These are phyloP conservation scores for Lucilia sericata DNA, from an alignment of 1,140 invertebrate genomes.

Conservation along the genomic window DNA sequence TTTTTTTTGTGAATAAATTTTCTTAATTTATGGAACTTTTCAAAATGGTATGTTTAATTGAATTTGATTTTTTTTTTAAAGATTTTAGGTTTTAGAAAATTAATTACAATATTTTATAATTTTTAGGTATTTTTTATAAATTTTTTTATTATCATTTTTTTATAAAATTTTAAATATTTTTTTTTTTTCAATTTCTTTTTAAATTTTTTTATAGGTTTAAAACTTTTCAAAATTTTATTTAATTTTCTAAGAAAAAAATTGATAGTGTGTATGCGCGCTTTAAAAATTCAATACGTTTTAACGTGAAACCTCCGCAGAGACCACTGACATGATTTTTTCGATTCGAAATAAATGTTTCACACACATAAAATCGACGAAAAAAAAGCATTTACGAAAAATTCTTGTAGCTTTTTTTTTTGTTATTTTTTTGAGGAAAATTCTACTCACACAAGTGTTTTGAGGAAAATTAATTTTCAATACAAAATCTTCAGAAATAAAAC, in stretches of 20 bases:
- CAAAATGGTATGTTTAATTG: conserved; percentile 43
- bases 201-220: conserved; percentile 10
- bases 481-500: neutral
- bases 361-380: neutral
- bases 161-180: conserved; percentile 16
- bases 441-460: too few species aligned
- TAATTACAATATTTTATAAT: neutral
- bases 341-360: conserved; percentile 41
- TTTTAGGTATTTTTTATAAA: neutral
- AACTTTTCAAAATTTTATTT: neutral
- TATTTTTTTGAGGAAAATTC: too few species aligned
- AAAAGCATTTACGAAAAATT: conserved; percentile 28
- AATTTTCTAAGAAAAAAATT: conserved; percentile 33
- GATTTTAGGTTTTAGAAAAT: conserved; percentile 29
- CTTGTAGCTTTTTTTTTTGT: conserved; percentile 20
- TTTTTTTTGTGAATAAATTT: conserved; percentile 5
- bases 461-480: neutral
- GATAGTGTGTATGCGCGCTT: conserved; percentile 56
- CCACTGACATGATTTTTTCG: conserved; percentile 58
- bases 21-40: conserved; percentile 41
- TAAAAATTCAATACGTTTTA: conserved; percentile 61
- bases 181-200: neutral
- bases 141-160: conserved; percentile 15
- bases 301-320: conserved; percentile 68
- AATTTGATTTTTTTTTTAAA: neutral